Conservation (phyloP, 2,797 vertebrate species). For the Carcharodon carcharias region DNA sequence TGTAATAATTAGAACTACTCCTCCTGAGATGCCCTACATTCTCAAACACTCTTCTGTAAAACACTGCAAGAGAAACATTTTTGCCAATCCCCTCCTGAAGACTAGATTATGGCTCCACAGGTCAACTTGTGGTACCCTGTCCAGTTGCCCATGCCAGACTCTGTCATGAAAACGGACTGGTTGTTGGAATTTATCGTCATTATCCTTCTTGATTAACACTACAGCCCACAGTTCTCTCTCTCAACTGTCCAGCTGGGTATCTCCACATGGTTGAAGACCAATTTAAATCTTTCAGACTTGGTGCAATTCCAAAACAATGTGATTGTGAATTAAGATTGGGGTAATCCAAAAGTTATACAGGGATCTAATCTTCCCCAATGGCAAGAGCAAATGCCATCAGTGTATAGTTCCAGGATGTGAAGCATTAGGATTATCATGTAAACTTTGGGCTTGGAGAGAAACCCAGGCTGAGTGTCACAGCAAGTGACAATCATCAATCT, state of each 20-base stretch:
- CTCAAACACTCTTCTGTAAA: background rate
- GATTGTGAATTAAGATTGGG: background rate
- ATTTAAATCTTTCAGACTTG: background rate
- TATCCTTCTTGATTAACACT: background rate
- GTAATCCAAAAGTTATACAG: background rate
- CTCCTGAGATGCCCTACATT: background rate
- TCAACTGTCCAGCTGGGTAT: background rate
- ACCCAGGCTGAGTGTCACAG: background rate
- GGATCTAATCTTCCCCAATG: background rate
- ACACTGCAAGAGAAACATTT: background rate
- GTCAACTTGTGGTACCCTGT: background rate
- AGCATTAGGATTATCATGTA: background rate
- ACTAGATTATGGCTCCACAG: background rate
- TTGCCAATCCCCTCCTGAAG: background rate
- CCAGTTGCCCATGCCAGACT: background rate
- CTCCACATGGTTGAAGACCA: background rate
- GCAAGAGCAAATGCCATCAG: background rate
- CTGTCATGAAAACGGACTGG: background rate
- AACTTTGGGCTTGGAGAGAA: background rate
- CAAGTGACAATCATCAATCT: background rate
- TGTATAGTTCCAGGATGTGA: background rate
- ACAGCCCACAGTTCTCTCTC: background rate
- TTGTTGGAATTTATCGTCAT: background rate
- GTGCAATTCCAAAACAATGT: background rate
- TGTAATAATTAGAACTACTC: background rate